Percentiles rank a stretch among this genome's conserved stretches.
These are phyloP conservation scores for Zygaena filipendulae DNA, from an alignment of 2,888 invertebrate species.

Conservation along the genomic window DNA sequence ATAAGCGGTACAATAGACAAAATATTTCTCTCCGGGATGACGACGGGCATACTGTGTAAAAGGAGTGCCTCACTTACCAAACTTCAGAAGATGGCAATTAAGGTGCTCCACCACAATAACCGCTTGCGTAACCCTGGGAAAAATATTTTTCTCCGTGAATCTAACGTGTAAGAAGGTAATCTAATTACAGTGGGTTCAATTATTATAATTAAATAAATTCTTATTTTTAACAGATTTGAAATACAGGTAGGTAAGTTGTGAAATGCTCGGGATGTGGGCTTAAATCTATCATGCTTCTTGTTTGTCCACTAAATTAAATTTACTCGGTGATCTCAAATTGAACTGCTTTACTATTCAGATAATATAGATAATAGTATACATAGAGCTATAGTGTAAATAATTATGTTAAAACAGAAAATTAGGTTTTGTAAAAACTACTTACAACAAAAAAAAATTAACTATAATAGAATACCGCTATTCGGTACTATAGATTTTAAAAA, in stretches of 20 bases:
- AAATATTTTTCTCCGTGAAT: conserved; percentile 69
- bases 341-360: too few relatives aligned
- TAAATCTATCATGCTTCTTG: conserved; percentile 51
- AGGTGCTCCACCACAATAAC: conserved; percentile 69
- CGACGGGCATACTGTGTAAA: conserved; percentile 64
- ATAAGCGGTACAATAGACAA: conserved; percentile 65
- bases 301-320: too few relatives aligned
- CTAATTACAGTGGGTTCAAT: conserved; percentile 49
- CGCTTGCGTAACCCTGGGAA: conserved; percentile 70
- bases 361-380: too few relatives aligned
- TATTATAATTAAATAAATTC: too few relatives aligned
- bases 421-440: too few relatives aligned
- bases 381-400: too few relatives aligned
- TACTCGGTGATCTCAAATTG: too few relatives aligned
- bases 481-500: too few relatives aligned
- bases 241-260: conserved; percentile 44
- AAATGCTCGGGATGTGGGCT: conserved; percentile 45
- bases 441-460: too few relatives aligned
- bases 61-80: conserved; percentile 70
- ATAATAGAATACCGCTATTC: too few relatives aligned
- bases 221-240: too few relatives aligned
- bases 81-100: conserved; percentile 68
- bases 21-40: conserved; percentile 70
- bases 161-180: conserved; percentile 65
- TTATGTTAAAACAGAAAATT: too few relatives aligned